Conservation (phyloP, 2,888 invertebrate genomes). For the Scelioninae gen. 1 region DNA sequence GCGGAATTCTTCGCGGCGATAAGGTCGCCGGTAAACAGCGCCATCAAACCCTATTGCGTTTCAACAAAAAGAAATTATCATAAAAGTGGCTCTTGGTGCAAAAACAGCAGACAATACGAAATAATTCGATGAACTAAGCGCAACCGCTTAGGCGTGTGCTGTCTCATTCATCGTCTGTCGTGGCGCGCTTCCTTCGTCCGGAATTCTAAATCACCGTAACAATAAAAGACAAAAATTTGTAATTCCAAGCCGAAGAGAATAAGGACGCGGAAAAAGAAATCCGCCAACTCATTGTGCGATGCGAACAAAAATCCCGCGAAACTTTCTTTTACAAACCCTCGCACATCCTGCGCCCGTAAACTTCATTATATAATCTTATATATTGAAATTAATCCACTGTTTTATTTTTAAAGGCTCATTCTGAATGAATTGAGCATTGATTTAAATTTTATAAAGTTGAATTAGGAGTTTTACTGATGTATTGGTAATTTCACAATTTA, state of each 20-base stretch:
- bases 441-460: too few relatives aligned
- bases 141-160: not conserved
- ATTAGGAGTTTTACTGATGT: too few relatives aligned
- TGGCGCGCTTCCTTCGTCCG: conserved; percentile 63
- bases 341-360: conserved; percentile 56
- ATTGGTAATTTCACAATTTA: too few relatives aligned
- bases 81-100: conserved; percentile 39
- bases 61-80: conserved; percentile 41
- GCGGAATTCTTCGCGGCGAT: too few relatives aligned
- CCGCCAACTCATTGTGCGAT: conserved; percentile 80
- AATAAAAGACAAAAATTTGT: conserved; percentile 78
- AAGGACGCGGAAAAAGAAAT: conserved; percentile 79
- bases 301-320: conserved; percentile 78
- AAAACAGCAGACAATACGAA: conserved; percentile 35
- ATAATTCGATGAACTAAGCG: conserved; percentile 34
- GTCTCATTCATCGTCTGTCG: conserved; percentile 35
- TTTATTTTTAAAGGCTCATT: conserved; percentile 27
- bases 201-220: conserved; percentile 75
- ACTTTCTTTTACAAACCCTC: conserved; percentile 55
- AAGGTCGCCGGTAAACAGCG: conserved; percentile 44
- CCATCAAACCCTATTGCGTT: conserved; percentile 19
- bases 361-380: conserved; percentile 59
- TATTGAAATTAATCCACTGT: conserved; percentile 60
- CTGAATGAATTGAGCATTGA: too few relatives aligned
- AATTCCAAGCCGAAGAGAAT: conserved; percentile 80